phyloP scores from a whole-genome alignment of 2,888 invertebrate species.

The Cantharis rustica region DNA sequence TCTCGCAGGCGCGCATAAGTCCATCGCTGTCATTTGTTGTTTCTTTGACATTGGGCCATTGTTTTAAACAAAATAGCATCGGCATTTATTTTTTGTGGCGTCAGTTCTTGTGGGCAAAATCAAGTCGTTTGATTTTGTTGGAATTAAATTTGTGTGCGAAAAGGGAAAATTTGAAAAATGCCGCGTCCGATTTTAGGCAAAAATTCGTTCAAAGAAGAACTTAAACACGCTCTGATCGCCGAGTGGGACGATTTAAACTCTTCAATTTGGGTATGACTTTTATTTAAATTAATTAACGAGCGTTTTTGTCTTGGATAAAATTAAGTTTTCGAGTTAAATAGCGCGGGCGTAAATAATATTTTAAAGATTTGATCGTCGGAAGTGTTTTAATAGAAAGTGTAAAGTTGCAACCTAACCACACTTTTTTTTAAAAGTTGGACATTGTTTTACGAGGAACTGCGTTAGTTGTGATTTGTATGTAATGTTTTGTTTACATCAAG shows the following conservation, averaged over 20 bases:
- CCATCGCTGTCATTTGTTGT: neutral
- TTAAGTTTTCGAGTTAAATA: neutral
- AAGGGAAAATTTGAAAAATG: slow-evolving; percentile 25
- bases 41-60: neutral
- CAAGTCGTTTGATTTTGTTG: neutral
- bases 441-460: neutral
- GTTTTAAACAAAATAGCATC: neutral
- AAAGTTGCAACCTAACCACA: neutral
- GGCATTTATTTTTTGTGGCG: neutral
- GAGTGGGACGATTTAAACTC: slow-evolving; percentile 47
- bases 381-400: neutral
- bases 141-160: neutral
- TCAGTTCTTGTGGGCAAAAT: neutral
- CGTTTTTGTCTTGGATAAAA: neutral
- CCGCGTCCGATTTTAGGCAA: slow-evolving; percentile 1
- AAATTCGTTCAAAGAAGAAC: slow-evolving; percentile 33
- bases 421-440: neutral
- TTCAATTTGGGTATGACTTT: slow-evolving; percentile 49
- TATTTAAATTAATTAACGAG: slow-evolving; percentile 4
- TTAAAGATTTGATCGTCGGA: neutral
- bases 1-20: neutral
- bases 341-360: neutral
- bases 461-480: slow-evolving; percentile 1
- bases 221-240: slow-evolving; percentile 43
- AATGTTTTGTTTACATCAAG: slow-evolving; percentile 1